phyloP scores from a whole-genome alignment of 2,797 vertebrate species.

The Phataginus tetradactyla region DNA sequence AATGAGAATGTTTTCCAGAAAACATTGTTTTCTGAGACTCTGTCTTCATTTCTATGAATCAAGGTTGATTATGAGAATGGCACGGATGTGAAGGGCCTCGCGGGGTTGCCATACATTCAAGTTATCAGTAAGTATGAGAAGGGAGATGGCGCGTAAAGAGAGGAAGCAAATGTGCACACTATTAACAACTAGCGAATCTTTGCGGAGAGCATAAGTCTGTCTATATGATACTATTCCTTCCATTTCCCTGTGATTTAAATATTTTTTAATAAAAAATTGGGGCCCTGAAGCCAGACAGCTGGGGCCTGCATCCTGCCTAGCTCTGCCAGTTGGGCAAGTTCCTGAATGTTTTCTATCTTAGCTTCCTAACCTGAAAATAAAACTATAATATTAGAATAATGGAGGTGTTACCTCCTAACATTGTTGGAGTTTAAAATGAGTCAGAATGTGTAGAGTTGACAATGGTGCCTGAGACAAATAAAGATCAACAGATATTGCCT shows the following conservation, averaged over 20 bases:
- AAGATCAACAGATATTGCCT: background rate
- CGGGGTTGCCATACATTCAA: background rate
- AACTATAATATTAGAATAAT: background rate
- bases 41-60: background rate
- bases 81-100: background rate
- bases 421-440: background rate
- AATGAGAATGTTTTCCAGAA: background rate
- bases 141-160: background rate
- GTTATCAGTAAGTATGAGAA: background rate
- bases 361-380: background rate
- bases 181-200: too few species aligned
- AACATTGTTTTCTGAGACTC: background rate
- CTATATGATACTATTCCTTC: background rate
- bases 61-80: background rate
- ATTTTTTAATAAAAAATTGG: background rate
- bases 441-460: background rate
- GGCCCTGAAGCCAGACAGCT: background rate
- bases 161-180: background rate
- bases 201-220: background rate
- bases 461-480: background rate
- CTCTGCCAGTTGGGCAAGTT: background rate
- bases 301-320: background rate
- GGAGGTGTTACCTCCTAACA: background rate
- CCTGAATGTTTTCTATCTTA: background rate
- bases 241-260: background rate